Conservation (phyloP, 2,888 invertebrate genomes). For the Enchytraeus crypticus region DNA sequence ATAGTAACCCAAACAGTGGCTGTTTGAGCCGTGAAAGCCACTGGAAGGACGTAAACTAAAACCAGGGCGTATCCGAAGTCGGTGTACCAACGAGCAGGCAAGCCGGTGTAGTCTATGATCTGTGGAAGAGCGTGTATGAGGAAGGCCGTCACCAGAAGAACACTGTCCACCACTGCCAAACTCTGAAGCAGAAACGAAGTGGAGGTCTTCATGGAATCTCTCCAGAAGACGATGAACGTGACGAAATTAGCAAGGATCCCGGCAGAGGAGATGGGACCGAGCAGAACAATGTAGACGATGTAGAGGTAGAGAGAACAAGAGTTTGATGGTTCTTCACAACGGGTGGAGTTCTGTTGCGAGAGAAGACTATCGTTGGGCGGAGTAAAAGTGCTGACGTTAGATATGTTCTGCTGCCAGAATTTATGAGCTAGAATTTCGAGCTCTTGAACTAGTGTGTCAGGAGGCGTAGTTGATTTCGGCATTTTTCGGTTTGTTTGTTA, state of each 20-base stretch:
- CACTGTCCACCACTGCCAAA: conserved; percentile 24
- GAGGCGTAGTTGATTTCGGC: too few species aligned
- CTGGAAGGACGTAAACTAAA: conserved; percentile 17
- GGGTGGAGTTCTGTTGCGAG: too few species aligned
- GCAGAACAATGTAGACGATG: conserved; percentile 19
- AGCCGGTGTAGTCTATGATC: conserved; percentile 19
- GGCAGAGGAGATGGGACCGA: conserved; percentile 15
- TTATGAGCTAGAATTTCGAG: too few species aligned
- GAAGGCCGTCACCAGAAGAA: conserved; percentile 23
- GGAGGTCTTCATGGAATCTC: conserved; percentile 30
- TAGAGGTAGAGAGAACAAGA: conserved; percentile 23
- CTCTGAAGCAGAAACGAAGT: conserved; percentile 29
- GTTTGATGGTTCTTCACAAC: too few species aligned
- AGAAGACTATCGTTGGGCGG: too few species aligned
- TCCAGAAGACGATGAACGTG: conserved; percentile 24
- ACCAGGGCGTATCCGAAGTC: conserved; percentile 2
- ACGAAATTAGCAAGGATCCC: conserved; percentile 25
- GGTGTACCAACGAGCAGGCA: conserved; percentile 12
- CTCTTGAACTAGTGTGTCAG: too few species aligned
- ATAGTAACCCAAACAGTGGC: conserved; percentile 27
- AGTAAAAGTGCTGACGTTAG: too few species aligned
- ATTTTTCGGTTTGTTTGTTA: too few species aligned
- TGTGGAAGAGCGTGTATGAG: conserved; percentile 23
- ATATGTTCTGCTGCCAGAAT: too few species aligned
- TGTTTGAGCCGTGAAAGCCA: conserved; percentile 19